Conservation (phyloP, 2,888 invertebrate genomes). For the Acrobasis consociella region DNA sequence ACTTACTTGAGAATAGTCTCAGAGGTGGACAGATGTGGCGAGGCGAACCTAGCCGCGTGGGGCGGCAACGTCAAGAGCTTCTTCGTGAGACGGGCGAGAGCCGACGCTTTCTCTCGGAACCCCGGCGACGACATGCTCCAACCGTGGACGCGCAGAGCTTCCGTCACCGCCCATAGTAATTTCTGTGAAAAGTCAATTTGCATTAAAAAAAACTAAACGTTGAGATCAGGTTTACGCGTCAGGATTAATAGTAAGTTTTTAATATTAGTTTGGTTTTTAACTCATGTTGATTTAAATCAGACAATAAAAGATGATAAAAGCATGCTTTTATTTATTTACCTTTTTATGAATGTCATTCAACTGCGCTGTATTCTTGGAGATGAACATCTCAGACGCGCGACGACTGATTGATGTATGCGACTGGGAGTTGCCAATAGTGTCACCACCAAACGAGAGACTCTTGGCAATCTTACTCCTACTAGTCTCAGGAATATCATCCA, state of each 20-base stretch:
- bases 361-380: constrained; percentile 63
- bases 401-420: constrained; percentile 50
- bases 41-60: constrained; percentile 64
- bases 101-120: constrained; percentile 87
- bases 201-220: too few relatives aligned
- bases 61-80: constrained; percentile 76
- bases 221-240: too few relatives aligned
- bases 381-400: constrained; percentile 64
- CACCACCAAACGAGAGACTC: constrained; percentile 83
- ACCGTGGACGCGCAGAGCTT: constrained; percentile 87
- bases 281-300: too few relatives aligned
- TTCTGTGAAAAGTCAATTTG: constrained; percentile 75
- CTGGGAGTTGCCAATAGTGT: constrained; percentile 52
- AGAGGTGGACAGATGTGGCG: constrained; percentile 84
- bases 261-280: too few relatives aligned
- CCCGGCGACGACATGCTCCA: constrained; percentile 86
- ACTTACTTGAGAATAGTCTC: constrained; percentile 87
- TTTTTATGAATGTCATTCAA: constrained; percentile 85
- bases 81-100: constrained; percentile 86
- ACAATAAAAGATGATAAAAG: too few relatives aligned
- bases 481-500: constrained; percentile 53
- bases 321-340: constrained; percentile 55
- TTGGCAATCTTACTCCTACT: constrained; percentile 77
- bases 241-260: too few relatives aligned
- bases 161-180: constrained; percentile 91